Percentiles rank a stretch among this genome's conserved stretches.
phyloP scores from a whole-genome alignment of 2,797 vertebrate genomes.

The Trachops cirrhosus region DNA sequence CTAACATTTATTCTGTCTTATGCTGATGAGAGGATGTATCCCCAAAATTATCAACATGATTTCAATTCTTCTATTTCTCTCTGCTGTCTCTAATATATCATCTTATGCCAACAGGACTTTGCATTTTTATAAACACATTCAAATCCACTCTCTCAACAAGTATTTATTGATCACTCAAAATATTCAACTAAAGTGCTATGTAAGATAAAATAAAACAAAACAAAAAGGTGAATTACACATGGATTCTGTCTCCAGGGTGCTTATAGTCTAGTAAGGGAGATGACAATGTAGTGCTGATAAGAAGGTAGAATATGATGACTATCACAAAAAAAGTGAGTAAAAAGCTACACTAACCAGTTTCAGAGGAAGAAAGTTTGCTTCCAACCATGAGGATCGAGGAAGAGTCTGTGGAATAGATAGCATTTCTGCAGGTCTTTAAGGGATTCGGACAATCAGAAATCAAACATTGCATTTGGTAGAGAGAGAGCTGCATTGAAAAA shows the following conservation, averaged over 20 bases:
- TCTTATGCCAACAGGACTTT: background rate
- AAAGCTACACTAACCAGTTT: background rate
- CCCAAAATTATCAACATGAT: slow-evolving; percentile 14
- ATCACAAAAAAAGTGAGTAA: background rate
- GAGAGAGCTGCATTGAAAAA: background rate
- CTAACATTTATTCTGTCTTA: slow-evolving; percentile 12
- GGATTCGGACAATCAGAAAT: background rate
- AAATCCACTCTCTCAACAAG: background rate
- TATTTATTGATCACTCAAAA: background rate
- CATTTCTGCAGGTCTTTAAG: slow-evolving; percentile 16
- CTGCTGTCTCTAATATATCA: background rate
- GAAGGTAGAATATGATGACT: background rate
- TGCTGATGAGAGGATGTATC: background rate
- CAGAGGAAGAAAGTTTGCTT: background rate
- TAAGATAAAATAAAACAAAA: slow-evolving; percentile 7
- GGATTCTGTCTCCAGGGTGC: background rate
- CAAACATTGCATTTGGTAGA: background rate
- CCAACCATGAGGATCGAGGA: background rate
- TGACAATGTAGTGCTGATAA: background rate
- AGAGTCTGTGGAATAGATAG: background rate
- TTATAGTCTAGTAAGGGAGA: background rate
- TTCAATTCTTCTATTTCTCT: background rate
- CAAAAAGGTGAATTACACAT: background rate
- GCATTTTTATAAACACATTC: background rate
- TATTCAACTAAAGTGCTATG: background rate